phyloP scores from a whole-genome alignment of 2,888 invertebrate genomes.

The Melanargia galathea region DNA sequence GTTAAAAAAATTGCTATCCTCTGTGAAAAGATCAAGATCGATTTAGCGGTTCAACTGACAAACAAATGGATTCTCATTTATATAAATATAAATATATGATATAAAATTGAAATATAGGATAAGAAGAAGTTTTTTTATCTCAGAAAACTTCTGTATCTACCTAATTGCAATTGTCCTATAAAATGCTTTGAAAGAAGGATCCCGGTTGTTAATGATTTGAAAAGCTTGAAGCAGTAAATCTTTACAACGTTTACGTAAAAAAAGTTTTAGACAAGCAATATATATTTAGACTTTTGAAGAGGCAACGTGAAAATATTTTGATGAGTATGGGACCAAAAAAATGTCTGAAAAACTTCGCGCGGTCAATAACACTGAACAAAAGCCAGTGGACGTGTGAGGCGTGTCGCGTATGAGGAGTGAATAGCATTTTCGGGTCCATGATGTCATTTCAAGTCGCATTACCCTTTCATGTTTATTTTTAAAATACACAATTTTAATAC shows the following conservation, averaged over 20 bases:
- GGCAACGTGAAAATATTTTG: slow-evolving; percentile 17
- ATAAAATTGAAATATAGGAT: no score
- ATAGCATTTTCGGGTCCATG: slow-evolving; percentile 24
- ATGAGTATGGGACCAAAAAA: slow-evolving; percentile 14
- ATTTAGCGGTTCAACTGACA: no score
- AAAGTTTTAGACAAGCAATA: neutral
- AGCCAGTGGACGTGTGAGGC: slow-evolving; percentile 21
- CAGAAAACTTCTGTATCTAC: no score
- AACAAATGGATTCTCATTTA: no score
- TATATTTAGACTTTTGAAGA: slow-evolving; percentile 9
- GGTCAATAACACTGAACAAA: slow-evolving; percentile 33
- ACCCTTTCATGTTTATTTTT: neutral
- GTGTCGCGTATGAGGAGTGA: slow-evolving; percentile 26
- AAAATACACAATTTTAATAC: neutral
- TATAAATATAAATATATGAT: no score
- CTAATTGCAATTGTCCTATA: no score
- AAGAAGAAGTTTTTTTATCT: no score
- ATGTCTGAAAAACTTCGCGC: slow-evolving; percentile 9
- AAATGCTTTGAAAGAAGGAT: neutral
- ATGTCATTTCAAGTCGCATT: slow-evolving; percentile 9
- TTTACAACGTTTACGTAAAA: neutral
- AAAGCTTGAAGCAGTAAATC: neutral
- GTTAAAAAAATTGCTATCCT: no score
- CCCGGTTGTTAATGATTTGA: neutral
- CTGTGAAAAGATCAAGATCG: no score